Evolutionary conservation across 2,113 vertebrate genomes (phyloP).

Genomic region (Riparia riparia): DNA sequence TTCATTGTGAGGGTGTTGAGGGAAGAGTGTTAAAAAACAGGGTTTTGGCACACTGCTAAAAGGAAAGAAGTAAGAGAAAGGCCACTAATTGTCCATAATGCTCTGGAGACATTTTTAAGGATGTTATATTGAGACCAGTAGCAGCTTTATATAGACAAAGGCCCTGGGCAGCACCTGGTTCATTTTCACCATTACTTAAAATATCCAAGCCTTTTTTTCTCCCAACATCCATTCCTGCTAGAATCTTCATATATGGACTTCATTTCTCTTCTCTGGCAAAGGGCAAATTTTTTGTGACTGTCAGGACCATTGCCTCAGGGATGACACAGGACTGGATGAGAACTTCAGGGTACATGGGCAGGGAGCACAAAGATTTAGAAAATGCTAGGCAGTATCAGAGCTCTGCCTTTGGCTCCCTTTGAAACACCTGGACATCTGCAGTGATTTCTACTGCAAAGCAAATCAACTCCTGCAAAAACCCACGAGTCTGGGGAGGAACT

Average conservation of each 20-base stretch:
- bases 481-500: background rate
- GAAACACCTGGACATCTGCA: background rate
- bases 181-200: background rate
- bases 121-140: background rate
- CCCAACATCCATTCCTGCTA: background rate
- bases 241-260: background rate
- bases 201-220: background rate
- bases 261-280: background rate
- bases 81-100: background rate
- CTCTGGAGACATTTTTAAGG: background rate
- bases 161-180: background rate
- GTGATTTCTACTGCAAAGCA: background rate
- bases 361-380: background rate
- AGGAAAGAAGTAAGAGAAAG: background rate
- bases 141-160: background rate
- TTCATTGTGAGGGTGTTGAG: background rate
- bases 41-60: background rate
- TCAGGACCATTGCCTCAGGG: background rate
- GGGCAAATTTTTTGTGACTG: background rate
- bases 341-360: background rate
- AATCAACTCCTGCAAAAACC: background rate
- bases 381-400: background rate
- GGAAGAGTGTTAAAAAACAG: background rate
- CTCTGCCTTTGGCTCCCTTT: background rate
- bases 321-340: background rate